phyloP scores from a whole-genome alignment of 2,113 vertebrate species.

The Psilopsiagon aurifrons region DNA sequence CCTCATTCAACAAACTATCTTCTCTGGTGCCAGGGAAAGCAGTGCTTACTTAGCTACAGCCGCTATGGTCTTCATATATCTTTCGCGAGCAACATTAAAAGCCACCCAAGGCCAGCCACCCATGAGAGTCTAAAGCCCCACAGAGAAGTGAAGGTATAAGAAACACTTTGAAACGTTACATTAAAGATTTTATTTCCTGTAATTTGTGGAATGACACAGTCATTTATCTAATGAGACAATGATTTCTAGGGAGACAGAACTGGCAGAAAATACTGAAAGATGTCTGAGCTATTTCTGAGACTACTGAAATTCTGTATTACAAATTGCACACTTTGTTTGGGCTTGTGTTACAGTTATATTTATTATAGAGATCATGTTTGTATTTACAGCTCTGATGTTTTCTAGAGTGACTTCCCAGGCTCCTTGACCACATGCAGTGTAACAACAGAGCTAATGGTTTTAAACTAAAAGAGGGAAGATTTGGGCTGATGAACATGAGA shows the following conservation, averaged over 20 bases:
- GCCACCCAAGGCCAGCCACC: background rate
- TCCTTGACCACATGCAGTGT: rapidly evolving
- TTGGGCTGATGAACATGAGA: background rate
- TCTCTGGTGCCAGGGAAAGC: slow-evolving; percentile 17
- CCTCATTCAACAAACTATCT: background rate
- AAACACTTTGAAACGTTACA: background rate
- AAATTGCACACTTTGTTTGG: background rate
- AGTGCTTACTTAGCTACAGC: background rate
- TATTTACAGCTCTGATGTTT: background rate
- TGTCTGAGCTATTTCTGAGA: background rate
- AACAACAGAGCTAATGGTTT: background rate
- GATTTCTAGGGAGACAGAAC: background rate
- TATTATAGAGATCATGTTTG: background rate
- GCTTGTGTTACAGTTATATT: background rate
- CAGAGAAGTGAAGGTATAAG: background rate
- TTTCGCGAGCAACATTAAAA: background rate
- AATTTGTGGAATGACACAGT: background rate
- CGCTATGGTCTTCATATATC: background rate
- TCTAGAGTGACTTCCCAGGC: background rate
- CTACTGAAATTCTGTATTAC: background rate
- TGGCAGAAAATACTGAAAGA: background rate
- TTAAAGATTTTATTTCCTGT: background rate
- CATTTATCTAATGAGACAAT: background rate
- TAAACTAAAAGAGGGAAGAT: background rate
- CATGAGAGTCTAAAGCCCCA: background rate